These are phyloP conservation scores for Poecilia velifera DNA, from an alignment of 2,797 vertebrate species.

Conservation along the genomic window DNA sequence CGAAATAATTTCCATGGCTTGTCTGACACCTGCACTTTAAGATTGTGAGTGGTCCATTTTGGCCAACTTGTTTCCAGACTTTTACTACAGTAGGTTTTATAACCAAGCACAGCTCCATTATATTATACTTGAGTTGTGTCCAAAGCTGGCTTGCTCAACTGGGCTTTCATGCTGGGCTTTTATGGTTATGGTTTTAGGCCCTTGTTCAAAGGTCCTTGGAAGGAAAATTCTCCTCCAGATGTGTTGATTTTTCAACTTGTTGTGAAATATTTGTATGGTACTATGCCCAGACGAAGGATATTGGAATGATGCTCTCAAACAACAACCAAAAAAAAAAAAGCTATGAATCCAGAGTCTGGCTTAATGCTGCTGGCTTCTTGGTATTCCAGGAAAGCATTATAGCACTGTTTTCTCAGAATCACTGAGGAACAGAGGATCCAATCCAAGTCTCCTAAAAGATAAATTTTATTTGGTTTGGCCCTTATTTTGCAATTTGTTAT, in stretches of 20 bases:
- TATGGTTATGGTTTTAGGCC: constrained; percentile 55
- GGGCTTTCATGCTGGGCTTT: constrained; percentile 43
- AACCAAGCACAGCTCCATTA: constrained; percentile 29
- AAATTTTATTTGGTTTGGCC: constrained; percentile 70
- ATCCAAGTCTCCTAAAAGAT: constrained; percentile 63
- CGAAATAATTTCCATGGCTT: neutral
- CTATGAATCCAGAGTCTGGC: constrained; percentile 57
- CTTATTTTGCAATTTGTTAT: constrained; percentile 69
- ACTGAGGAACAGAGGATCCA: constrained; percentile 55
- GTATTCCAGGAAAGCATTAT: constrained; percentile 70
- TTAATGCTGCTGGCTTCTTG: constrained; percentile 45
- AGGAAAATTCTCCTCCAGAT: constrained; percentile 51
- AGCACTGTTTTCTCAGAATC: constrained; percentile 65
- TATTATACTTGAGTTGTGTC: constrained; percentile 51
- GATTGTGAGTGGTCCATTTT: neutral
- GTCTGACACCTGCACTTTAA: constrained; percentile 4
- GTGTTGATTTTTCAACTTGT: constrained; percentile 45
- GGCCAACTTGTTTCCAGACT: neutral
- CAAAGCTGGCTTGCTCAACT: constrained; percentile 57
- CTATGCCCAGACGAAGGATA: constrained; percentile 50
- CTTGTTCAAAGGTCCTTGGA: constrained; percentile 53
- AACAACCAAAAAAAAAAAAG: constrained; percentile 13
- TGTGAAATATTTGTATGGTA: constrained; percentile 54
- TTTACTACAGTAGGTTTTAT: constrained; percentile 18
- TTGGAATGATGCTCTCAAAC: constrained; percentile 51